Percentiles rank a stretch among this genome's conserved stretches.
phyloP scores from a whole-genome alignment of 1,140 invertebrate species.

The Ectropis grisescens region DNA sequence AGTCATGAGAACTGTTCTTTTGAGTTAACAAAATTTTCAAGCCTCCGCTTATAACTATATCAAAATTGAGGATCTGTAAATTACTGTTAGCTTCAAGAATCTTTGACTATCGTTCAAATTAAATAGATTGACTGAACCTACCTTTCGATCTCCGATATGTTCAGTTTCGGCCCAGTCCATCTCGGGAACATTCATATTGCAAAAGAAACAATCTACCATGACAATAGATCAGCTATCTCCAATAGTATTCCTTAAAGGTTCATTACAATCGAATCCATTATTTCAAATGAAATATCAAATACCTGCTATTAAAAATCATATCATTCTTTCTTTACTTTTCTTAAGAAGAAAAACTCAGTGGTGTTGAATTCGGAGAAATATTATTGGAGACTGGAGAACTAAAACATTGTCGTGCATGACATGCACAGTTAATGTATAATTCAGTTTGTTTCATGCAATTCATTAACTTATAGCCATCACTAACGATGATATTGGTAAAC shows the following conservation, averaged over 20 bases:
- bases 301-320: too few species aligned
- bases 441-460: too few species aligned
- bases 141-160: slow-evolving; percentile 54
- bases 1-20: slow-evolving; percentile 65
- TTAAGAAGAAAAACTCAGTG: background rate
- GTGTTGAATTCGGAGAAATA: slow-evolving; percentile 26
- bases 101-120: slow-evolving; percentile 19
- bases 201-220: slow-evolving; percentile 69
- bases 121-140: slow-evolving; percentile 56
- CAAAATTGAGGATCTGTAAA: slow-evolving; percentile 57
- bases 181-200: slow-evolving; percentile 53
- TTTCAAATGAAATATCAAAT: too few species aligned
- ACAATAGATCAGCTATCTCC: slow-evolving; percentile 64
- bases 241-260: slow-evolving; percentile 46
- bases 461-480: too few species aligned
- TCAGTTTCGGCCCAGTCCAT: slow-evolving; percentile 54
- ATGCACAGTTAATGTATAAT: background rate
- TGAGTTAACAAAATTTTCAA: slow-evolving; percentile 30
- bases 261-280: too few species aligned
- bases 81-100: slow-evolving; percentile 1
- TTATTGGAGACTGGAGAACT: slow-evolving; percentile 43
- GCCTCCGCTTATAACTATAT: slow-evolving; percentile 53
- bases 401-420: slow-evolving; percentile 16
- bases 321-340: slow-evolving; percentile 1
- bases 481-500: too few species aligned